Conservation (phyloP, 1,140 invertebrate genomes). For the Drosophila busckii region DNA sequence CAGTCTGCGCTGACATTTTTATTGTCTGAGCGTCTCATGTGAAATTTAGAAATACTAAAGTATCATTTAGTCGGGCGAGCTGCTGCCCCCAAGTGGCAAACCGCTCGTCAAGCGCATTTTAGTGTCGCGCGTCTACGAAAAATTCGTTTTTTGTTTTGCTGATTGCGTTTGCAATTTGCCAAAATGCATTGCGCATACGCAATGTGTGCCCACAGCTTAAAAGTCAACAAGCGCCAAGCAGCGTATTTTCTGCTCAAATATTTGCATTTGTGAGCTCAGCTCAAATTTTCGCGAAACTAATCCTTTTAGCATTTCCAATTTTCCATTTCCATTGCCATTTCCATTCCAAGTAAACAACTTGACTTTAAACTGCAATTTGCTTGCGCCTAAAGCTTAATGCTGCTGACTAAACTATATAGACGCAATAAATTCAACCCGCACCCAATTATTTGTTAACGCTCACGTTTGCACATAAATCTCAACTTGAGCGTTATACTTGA, state of each 20-base stretch:
- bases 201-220: constrained; percentile 13
- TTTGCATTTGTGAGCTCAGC: no score
- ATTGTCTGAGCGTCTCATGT: no score
- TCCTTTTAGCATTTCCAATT: constrained; percentile 31
- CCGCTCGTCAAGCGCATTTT: constrained; percentile 30
- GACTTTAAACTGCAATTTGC: no score
- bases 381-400: no score
- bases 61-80: no score
- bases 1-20: constrained; percentile 31
- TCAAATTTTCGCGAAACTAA: constrained; percentile 34
- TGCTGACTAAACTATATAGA: no score
- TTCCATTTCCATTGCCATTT: constrained; percentile 9
- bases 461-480: no score
- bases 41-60: no score
- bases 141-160: constrained; percentile 21
- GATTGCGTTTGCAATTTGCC: constrained; percentile 30
- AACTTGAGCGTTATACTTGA: no score
- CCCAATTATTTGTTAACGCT: no score
- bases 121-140: background rate
- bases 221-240: constrained; percentile 27
- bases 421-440: no score
- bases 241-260: constrained; percentile 35
- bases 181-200: constrained; percentile 39
- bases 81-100: constrained; percentile 10
- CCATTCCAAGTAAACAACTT: no score